A percentile compares a stretch with the other conserved stretches of the same genome.
Evolutionary conservation across 2,797 vertebrate species (phyloP).

Genomic region (Sparidentex hasta): DNA sequence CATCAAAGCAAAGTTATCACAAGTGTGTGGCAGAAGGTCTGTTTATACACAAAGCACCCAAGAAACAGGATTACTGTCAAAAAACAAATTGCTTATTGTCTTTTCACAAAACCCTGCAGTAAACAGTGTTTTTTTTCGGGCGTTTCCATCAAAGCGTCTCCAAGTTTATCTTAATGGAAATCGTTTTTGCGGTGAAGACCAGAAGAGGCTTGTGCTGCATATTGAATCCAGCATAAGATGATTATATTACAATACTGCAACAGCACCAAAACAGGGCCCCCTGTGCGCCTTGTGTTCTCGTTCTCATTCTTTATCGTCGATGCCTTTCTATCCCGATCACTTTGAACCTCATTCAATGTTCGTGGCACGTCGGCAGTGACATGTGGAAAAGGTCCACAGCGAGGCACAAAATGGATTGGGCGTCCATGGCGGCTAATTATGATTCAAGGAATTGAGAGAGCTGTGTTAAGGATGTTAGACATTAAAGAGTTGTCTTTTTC

Average conservation of each 20-base stretch:
- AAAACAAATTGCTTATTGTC: conserved; percentile 47
- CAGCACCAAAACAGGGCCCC: conserved; percentile 4
- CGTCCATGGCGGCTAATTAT: conserved; percentile 68
- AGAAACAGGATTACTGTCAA: conserved; percentile 31
- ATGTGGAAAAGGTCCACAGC: conserved; percentile 48
- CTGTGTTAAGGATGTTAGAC: conserved; percentile 78
- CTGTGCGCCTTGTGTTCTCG: conserved; percentile 9
- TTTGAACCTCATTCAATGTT: conserved; percentile 54
- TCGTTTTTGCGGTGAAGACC: conserved; percentile 40
- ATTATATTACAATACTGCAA: conserved; percentile 24
- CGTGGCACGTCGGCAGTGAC: conserved; percentile 41
- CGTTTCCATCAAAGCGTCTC: conserved; percentile 41
- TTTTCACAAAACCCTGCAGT: conserved; percentile 43
- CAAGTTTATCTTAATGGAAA: conserved; percentile 74
- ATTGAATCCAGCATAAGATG: conserved; percentile 36
- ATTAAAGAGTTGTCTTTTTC: conserved; percentile 80
- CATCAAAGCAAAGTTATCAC: neutral
- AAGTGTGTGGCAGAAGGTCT: conserved; percentile 9
- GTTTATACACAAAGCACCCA: conserved; percentile 7
- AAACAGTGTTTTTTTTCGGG: conserved; percentile 36
- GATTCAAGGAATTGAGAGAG: conserved; percentile 72
- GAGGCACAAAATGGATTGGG: conserved; percentile 60
- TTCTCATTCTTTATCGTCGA: conserved; percentile 43
- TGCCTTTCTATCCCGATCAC: conserved; percentile 39
- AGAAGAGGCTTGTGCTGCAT: conserved; percentile 38